phyloP scores from a whole-genome alignment of 2,888 invertebrate genomes.

The Hymenopus coronatus region DNA sequence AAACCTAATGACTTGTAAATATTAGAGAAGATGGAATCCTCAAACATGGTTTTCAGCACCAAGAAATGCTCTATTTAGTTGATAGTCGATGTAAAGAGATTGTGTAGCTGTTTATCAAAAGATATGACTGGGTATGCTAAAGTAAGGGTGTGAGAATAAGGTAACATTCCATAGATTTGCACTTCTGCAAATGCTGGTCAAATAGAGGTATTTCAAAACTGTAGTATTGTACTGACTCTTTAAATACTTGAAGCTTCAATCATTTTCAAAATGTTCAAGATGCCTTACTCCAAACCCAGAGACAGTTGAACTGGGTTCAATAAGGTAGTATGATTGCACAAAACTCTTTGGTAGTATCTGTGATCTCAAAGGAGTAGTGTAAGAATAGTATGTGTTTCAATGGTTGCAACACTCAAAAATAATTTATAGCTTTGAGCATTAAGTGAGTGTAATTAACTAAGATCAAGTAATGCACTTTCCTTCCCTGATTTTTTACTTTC shows the following conservation, averaged over 20 bases:
- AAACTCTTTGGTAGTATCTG: background rate
- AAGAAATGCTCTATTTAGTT: too few species aligned
- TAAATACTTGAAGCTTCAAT: background rate
- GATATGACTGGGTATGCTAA: background rate
- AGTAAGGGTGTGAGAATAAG: background rate
- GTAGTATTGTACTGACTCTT: background rate
- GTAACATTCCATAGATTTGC: background rate
- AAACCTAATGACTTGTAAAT: too few species aligned
- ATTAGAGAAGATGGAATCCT: too few species aligned
- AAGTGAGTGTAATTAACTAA: background rate
- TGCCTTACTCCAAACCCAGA: background rate
- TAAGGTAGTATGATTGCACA: background rate
- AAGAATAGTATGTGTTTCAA: background rate
- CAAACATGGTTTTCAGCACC: too few species aligned
- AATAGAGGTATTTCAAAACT: background rate
- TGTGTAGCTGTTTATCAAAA: background rate
- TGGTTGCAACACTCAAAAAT: background rate
- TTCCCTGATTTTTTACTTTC: background rate
- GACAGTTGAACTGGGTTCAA: background rate
- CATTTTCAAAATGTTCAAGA: background rate
- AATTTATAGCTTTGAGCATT: background rate
- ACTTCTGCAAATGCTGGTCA: background rate
- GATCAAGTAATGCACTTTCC: background rate
- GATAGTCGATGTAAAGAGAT: too few species aligned
- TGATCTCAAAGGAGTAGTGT: constrained; percentile 4